Conservation (phyloP, 2,113 vertebrate genomes). For the Tragelaphus strepsiceros region DNA sequence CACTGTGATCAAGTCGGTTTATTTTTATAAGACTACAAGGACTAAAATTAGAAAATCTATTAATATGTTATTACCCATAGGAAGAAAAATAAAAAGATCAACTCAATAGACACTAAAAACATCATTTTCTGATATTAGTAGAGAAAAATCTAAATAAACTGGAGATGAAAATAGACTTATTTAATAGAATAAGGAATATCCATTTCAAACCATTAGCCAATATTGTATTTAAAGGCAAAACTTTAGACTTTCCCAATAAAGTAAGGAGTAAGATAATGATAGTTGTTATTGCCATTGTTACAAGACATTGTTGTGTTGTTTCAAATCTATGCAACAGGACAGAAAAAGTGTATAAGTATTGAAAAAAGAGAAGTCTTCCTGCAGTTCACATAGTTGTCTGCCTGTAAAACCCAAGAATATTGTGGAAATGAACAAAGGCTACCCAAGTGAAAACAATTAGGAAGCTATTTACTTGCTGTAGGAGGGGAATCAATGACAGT, state of each 20-base stretch:
- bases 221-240: background rate
- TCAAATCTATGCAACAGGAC: background rate
- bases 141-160: conserved; percentile 23
- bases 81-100: conserved; percentile 47
- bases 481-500: background rate
- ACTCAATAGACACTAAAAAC: conserved; percentile 5
- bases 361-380: background rate
- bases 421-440: background rate
- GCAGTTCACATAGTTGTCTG: background rate
- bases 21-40: conserved; percentile 60
- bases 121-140: background rate
- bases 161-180: conserved; percentile 9
- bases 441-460: background rate
- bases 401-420: conserved; percentile 25
- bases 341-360: background rate
- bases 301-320: background rate
- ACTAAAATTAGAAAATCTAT: conserved; percentile 62
- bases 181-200: background rate
- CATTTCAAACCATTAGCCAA: background rate
- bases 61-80: conserved; percentile 38
- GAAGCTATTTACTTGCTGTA: background rate
- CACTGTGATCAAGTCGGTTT: conserved; percentile 52
- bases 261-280: background rate
- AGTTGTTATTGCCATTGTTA: background rate
- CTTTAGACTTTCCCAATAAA: background rate